These are phyloP conservation scores for Pseudomyrmex pallidus DNA, from an alignment of 1,140 invertebrate species.

Conservation along the genomic window DNA sequence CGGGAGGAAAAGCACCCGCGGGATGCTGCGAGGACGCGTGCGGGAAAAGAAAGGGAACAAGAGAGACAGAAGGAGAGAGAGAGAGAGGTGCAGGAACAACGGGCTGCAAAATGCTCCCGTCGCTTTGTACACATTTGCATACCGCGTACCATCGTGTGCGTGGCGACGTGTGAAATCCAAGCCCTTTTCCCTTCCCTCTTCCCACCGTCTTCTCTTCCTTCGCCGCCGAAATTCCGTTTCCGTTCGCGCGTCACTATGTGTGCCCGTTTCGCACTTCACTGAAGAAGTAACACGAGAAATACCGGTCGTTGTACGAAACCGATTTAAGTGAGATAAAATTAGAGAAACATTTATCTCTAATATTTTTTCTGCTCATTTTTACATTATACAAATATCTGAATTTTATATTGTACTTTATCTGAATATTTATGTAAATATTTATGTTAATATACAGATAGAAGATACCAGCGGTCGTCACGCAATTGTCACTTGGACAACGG, in stretches of 20 bases:
- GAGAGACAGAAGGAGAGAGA: constrained; percentile 1
- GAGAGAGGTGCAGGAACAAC: constrained; percentile 65
- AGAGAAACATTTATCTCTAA: too few relatives aligned
- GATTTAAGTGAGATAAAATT: too few relatives aligned
- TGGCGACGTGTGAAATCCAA: constrained; percentile 75
- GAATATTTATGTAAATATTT: too few relatives aligned
- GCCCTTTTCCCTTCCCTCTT: constrained; percentile 43
- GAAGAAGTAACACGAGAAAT: not conserved
- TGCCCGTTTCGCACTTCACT: constrained; percentile 4
- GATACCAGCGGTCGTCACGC: too few relatives aligned
- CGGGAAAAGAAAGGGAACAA: constrained; percentile 1
- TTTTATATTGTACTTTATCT: too few relatives aligned
- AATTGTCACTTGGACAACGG: too few relatives aligned
- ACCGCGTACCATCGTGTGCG: constrained; percentile 69
- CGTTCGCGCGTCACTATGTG: not conserved
- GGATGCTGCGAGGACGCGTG: constrained; percentile 20
- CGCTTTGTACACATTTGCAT: constrained; percentile 79
- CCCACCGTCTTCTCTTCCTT: constrained; percentile 9
- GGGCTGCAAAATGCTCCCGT: constrained; percentile 70
- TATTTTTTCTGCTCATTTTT: too few relatives aligned
- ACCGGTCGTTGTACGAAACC: too few relatives aligned
- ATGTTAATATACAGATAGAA: too few relatives aligned
- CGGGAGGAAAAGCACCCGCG: constrained; percentile 31
- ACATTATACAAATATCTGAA: too few relatives aligned
- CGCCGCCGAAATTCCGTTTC: constrained; percentile 29